Evolutionary conservation across 2,797 vertebrate genomes (phyloP).

Genomic region (Clarias laeviceps): DNA sequence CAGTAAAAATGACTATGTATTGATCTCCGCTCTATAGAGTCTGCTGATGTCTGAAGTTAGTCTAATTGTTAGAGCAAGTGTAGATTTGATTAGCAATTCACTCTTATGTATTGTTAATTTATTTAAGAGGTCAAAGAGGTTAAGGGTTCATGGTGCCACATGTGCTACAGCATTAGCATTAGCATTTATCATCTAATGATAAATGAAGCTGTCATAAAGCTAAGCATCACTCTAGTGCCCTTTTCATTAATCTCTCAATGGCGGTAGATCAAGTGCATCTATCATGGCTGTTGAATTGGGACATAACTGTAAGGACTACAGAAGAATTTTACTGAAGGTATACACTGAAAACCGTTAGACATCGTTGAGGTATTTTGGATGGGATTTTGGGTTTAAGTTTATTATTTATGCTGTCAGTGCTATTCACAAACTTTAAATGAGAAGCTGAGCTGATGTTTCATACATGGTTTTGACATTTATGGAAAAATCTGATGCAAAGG

Average conservation of each 20-base stretch:
- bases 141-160: conserved; percentile 13
- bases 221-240: conserved; percentile 3
- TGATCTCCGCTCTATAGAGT: neutral
- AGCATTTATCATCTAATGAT: conserved; percentile 17
- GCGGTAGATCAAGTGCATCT: conserved; percentile 11
- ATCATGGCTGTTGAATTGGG: conserved; percentile 18
- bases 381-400: neutral
- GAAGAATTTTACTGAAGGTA: neutral
- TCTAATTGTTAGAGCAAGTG: neutral
- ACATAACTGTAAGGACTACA: neutral
- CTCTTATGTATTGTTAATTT: neutral
- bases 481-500: neutral
- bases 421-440: neutral
- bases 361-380: neutral
- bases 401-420: neutral
- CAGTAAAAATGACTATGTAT: neutral
- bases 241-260: conserved; percentile 35
- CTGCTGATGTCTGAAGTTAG: neutral
- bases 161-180: neutral
- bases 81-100: neutral
- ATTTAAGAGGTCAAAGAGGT: neutral
- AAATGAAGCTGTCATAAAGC: conserved; percentile 19
- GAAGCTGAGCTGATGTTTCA: neutral
- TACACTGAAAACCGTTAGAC: neutral
- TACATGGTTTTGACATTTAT: neutral